A percentile compares a stretch with the other conserved stretches of the same genome.
phyloP scores from a whole-genome alignment of 2,797 vertebrate species.

The Decapterus maruadsi region DNA sequence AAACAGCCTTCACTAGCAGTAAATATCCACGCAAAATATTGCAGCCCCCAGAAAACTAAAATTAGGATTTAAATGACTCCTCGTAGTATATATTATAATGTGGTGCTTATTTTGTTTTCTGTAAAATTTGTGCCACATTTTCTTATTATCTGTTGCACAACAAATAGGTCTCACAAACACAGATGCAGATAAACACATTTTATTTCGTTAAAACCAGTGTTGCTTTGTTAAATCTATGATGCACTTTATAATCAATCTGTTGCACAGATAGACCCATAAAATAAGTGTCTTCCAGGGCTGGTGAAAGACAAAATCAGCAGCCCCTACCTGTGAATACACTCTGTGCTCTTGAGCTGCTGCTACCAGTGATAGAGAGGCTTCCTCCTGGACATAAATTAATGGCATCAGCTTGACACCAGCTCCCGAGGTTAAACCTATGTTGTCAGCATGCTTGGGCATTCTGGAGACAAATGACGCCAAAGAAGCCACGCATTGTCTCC shows the following conservation, averaged over 20 bases:
- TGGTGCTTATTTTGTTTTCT: neutral
- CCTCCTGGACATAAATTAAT: slow-evolving; percentile 75
- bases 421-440: slow-evolving; percentile 78
- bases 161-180: neutral
- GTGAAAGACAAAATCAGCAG: slow-evolving; percentile 44
- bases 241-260: neutral
- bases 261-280: slow-evolving; percentile 1
- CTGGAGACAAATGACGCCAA: slow-evolving; percentile 74
- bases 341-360: slow-evolving; percentile 25
- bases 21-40: neutral
- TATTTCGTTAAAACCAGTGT: neutral
- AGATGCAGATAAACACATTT: neutral
- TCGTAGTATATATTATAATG: neutral
- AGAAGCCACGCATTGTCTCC: slow-evolving; percentile 60
- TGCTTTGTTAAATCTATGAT: neutral
- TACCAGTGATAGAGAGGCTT: slow-evolving; percentile 72
- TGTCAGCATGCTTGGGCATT: slow-evolving; percentile 76
- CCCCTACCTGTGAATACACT: slow-evolving; percentile 30
- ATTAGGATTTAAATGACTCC: neutral
- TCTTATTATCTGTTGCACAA: neutral
- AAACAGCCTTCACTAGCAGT: neutral
- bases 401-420: slow-evolving; percentile 65
- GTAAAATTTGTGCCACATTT: neutral
- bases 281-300: slow-evolving; percentile 10
- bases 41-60: neutral